phyloP scores from a whole-genome alignment of 1,140 invertebrate genomes.

The Aplysia californica region DNA sequence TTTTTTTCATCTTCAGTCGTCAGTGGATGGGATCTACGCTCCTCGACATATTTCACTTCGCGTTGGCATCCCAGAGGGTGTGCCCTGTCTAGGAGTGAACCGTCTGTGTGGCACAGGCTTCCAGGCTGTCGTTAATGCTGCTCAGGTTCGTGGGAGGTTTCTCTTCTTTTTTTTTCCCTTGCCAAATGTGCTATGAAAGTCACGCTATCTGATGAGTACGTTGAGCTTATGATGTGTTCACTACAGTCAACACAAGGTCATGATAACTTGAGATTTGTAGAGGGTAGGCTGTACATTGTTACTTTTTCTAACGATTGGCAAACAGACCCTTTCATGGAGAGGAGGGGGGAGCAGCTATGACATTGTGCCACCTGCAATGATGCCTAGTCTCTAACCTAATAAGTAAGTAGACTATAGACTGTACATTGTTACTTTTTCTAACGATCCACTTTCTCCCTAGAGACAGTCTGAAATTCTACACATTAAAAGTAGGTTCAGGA shows the following conservation, averaged over 20 bases:
- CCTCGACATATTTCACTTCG: conserved; percentile 87
- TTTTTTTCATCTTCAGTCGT: conserved; percentile 71
- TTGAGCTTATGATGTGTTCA: neutral
- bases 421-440: too few relatives aligned
- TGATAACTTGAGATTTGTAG: neutral
- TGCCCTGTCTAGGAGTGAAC: conserved; percentile 86
- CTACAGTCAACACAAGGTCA: neutral
- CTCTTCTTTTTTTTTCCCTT: neutral
- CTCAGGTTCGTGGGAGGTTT: conserved; percentile 76
- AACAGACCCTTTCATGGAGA: too few relatives aligned
- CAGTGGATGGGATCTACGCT: conserved; percentile 88
- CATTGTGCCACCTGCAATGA: too few relatives aligned
- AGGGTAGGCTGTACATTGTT: neutral
- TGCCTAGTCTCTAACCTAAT: too few relatives aligned
- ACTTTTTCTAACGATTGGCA: too few relatives aligned
- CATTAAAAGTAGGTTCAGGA: too few relatives aligned
- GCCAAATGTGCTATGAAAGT: neutral
- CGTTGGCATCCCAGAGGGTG: conserved; percentile 84
- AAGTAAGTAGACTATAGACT: too few relatives aligned
- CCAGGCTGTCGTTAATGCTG: conserved; percentile 90
- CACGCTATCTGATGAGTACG: neutral
- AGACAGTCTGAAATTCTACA: too few relatives aligned
- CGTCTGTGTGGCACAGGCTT: conserved; percentile 93
- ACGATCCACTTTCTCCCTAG: too few relatives aligned
- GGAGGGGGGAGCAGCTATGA: too few relatives aligned